These are phyloP conservation scores for Fulmarus glacialis DNA, from an alignment of 2,113 vertebrate genomes.

Conservation along the genomic window DNA sequence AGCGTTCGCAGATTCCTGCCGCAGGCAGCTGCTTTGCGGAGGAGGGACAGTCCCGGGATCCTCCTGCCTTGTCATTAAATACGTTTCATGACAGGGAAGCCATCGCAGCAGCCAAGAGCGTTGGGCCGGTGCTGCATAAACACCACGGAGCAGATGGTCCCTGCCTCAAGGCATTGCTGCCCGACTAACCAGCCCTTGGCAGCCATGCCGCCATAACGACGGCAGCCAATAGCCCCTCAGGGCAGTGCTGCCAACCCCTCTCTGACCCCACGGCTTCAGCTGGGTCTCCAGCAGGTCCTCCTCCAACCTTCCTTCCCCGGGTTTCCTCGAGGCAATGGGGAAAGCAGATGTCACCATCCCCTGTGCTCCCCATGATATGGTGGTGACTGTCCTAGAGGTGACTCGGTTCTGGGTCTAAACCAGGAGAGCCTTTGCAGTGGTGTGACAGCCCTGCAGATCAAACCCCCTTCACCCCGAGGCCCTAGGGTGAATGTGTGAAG, in stretches of 20 bases:
- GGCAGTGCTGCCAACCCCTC: not conserved
- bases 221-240: not conserved
- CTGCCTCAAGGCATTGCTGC: not conserved
- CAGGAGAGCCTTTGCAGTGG: not conserved
- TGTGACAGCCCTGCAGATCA: not conserved
- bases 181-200: not conserved
- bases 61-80: conserved; percentile 5
- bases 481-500: not conserved
- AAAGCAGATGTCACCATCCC: not conserved
- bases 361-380: fast-evolving
- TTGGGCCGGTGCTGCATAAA: not conserved
- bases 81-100: not conserved
- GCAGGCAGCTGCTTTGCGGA: not conserved
- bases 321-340: not conserved
- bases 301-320: not conserved
- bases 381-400: not conserved
- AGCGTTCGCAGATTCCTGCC: not conserved
- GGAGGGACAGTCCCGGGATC: not conserved
- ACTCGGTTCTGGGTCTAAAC: not conserved
- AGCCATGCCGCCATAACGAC: fast-evolving
- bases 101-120: not conserved
- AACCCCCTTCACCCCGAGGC: not conserved
- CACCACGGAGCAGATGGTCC: not conserved
- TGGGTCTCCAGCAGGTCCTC: not conserved
- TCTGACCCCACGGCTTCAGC: not conserved